These are phyloP conservation scores for Solenopsis invicta DNA, from an alignment of 1,140 invertebrate species.

Conservation along the genomic window DNA sequence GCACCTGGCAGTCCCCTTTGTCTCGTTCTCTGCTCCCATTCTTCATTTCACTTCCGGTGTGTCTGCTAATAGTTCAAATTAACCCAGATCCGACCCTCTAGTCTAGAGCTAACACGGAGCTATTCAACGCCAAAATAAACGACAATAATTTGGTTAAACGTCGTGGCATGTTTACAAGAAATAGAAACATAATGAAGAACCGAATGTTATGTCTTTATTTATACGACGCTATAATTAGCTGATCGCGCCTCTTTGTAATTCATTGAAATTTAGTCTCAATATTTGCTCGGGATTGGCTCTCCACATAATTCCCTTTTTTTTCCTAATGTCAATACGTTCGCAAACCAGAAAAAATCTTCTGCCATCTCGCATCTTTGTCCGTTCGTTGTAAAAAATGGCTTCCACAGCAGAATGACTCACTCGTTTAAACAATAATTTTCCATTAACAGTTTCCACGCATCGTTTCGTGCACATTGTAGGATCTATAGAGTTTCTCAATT, in stretches of 20 bases:
- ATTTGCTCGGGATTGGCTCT: not conserved
- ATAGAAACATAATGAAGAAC: not conserved
- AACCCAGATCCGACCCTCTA: slow-evolving; percentile 75
- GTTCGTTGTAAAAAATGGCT: not conserved
- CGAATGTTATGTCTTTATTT: not conserved
- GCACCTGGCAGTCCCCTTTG: slow-evolving; percentile 27
- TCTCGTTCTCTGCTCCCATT: slow-evolving; percentile 53
- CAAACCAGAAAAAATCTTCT: not conserved
- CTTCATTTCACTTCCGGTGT: slow-evolving; percentile 71
- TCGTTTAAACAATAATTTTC: slow-evolving; percentile 55
- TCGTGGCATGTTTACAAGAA: not conserved
- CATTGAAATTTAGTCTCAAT: slow-evolving; percentile 9
- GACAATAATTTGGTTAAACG: slow-evolving; percentile 70
- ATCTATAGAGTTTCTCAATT: slow-evolving; percentile 22
- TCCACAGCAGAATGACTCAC: not conserved
- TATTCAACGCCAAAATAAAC: slow-evolving; percentile 38
- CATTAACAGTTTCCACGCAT: slow-evolving; percentile 35
- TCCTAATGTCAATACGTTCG: not conserved
- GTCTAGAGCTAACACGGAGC: not conserved
- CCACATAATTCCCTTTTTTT: not conserved
- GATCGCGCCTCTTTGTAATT: not conserved
- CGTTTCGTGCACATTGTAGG: not conserved
- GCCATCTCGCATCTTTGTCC: not conserved
- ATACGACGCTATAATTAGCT: slow-evolving; percentile 13
- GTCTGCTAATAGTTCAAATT: slow-evolving; percentile 77